These are phyloP conservation scores for Tangachromis dhanisi DNA, from an alignment of 2,113 vertebrate genomes.

Conservation along the genomic window DNA sequence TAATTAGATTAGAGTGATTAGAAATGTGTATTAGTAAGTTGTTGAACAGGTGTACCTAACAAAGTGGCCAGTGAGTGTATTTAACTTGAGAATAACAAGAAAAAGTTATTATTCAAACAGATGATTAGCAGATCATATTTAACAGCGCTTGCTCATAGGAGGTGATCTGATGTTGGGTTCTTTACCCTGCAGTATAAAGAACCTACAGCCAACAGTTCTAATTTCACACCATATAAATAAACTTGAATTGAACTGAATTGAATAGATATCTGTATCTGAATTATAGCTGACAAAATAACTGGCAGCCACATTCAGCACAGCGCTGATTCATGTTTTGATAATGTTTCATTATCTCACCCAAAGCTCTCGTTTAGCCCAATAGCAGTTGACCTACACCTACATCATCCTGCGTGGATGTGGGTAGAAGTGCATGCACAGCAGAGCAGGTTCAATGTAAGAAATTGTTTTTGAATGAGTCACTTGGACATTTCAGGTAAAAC, in stretches of 20 bases:
- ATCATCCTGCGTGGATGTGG: neutral
- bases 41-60: neutral
- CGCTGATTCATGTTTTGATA: neutral
- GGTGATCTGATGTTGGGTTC: neutral
- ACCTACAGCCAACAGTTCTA: neutral
- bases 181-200: neutral
- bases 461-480: neutral
- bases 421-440: neutral
- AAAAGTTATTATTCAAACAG: rapidly evolving
- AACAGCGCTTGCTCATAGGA: rapidly evolving
- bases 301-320: neutral
- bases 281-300: neutral
- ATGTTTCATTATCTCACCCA: neutral
- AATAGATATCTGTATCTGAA: neutral
- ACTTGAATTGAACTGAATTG: neutral
- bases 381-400: neutral
- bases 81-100: neutral
- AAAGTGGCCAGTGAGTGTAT: neutral
- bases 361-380: neutral
- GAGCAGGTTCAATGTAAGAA: neutral
- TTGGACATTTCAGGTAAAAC: neutral
- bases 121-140: neutral
- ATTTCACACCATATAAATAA: neutral
- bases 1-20: neutral
- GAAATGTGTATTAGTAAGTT: neutral